Conservation (phyloP, 2,888 invertebrate genomes). For the Peribatodes rhomboidaria region DNA sequence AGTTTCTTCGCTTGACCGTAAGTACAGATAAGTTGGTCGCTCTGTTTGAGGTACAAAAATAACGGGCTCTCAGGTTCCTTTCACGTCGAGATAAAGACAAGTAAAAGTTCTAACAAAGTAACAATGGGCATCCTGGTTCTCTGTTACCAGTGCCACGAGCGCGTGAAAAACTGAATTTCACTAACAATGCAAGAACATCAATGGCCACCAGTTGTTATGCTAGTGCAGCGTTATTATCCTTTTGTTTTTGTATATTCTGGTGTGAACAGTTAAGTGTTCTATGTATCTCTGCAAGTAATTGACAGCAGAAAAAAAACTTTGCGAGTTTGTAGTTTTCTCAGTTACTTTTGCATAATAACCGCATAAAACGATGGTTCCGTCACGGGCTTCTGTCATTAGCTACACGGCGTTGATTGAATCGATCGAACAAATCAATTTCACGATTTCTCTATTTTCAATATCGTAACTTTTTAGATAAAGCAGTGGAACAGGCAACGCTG, state of each 20-base stretch:
- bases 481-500: conserved; percentile 1
- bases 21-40: neutral
- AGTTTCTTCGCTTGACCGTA: neutral
- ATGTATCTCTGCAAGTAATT: neutral
- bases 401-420: conserved; percentile 21
- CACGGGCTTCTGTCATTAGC: conserved; percentile 23
- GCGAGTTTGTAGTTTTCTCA: conserved; percentile 9
- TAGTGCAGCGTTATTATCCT: no score
- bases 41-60: conserved; percentile 32
- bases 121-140: conserved; percentile 32
- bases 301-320: neutral
- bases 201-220: no score
- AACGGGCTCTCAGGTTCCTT: conserved; percentile 35
- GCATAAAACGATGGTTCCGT: conserved; percentile 28
- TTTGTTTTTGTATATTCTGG: no score
- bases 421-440: conserved; percentile 32
- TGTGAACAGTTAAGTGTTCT: no score
- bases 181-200: conserved; percentile 18
- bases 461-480: conserved; percentile 19
- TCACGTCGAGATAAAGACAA: conserved; percentile 36
- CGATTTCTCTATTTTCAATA: conserved; percentile 37
- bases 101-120: conserved; percentile 30
- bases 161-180: conserved; percentile 14
- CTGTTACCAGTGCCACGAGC: conserved; percentile 8
- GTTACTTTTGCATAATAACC: conserved; percentile 18